Evolutionary conservation across 2,888 invertebrate genomes (phyloP), one percentile per base, ranked within the genome.

Genomic region (Lycia hirtaria): DNA sequence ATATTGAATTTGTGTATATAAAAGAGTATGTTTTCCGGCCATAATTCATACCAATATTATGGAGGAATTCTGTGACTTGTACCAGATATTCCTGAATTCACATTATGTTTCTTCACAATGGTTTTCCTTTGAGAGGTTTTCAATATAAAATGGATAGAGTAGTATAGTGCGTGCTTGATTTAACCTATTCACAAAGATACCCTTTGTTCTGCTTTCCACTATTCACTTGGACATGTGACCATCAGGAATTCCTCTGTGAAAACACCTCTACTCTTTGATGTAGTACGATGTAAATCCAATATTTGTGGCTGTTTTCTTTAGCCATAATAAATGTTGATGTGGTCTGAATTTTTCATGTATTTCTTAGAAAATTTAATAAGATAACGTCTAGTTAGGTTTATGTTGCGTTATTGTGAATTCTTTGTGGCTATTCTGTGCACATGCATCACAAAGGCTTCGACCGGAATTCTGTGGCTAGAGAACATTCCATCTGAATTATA

Each of bases 181-280:
- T 67, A 73, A 75, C 69, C 60, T 56, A 59, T 69, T 69, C 65
- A 67, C 54, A 57, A 61, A 57, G 60, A 51, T 62, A 35, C 45
- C 69, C 68, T 72, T 71, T 72, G 66, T 65, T 65, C 22, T 15
- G 38, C 24, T n/a, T n/a, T n/a, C n/a, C 5, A 9, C 22, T 22
- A 17, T 26, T 19, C 14, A 44, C 19, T 45, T 57, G 54, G 60
- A 55, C 51, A 56, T 53, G 51, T 47, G 45, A 35, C 62, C 64
- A 61, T 52, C 43, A 54, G 62, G 64, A 62, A 62, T 62, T 50
- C 59, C 50, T 26, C 28, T 41, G 15, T 33, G 38, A 30, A 60
- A 43, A 55, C 41, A 50, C 50, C 41, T 43, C 30, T 41, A 22
- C n/a, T 28, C 58, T 58, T 58, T 55, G 55, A 44, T 61, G 56